A percentile compares a stretch with the other conserved stretches of the same genome.
Evolutionary conservation across 2,797 vertebrate genomes (phyloP).

Genomic region (Mionectes olivaceus): DNA sequence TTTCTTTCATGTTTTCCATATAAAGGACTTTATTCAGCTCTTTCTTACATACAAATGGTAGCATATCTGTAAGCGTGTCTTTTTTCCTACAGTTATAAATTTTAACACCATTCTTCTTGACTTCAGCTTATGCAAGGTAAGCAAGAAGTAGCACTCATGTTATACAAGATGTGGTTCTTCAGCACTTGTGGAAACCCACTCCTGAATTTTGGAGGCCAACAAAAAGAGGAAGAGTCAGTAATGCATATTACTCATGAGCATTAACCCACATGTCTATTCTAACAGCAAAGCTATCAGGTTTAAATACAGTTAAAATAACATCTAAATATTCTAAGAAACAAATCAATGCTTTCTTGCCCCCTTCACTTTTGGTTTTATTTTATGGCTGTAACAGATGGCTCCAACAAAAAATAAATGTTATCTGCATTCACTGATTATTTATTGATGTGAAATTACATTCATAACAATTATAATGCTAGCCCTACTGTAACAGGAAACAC

Average conservation of each 20-base stretch:
- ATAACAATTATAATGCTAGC: conserved; percentile 26
- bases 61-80: not conserved
- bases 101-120: not conserved
- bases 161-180: not conserved
- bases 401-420: not conserved
- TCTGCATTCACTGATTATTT: not conserved
- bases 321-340: not conserved
- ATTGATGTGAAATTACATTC: conserved; percentile 32
- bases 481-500: conserved; percentile 19
- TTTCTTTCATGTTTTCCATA: not conserved
- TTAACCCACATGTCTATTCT: not conserved
- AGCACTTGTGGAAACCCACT: not conserved
- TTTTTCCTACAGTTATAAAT: not conserved
- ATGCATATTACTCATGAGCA: not conserved
- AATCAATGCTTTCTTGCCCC: not conserved
- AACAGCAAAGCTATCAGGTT: not conserved
- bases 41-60: not conserved
- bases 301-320: not conserved
- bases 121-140: not conserved
- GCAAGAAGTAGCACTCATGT: not conserved
- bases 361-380: not conserved
- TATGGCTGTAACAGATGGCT: not conserved
- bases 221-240: not conserved
- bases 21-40: not conserved
- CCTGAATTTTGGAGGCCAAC: not conserved